phyloP scores from a whole-genome alignment of 2,797 vertebrate genomes.

The Karalla daura region DNA sequence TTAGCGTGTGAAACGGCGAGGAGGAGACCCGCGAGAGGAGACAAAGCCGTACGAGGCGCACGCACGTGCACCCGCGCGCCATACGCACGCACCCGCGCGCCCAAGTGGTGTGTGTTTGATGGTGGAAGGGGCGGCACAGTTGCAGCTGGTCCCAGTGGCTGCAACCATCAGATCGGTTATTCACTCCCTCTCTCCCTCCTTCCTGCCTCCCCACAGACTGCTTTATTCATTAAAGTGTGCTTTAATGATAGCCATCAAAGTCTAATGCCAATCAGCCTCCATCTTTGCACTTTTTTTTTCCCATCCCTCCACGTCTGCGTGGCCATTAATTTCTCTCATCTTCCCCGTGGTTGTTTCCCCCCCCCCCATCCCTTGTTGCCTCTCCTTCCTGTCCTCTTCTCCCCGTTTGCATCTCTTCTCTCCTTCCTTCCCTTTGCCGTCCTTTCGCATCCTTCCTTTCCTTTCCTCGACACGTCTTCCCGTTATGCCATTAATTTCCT shows the following conservation, averaged over 20 bases:
- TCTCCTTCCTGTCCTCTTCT: not conserved
- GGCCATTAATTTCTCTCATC: not conserved
- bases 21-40: slow-evolving; percentile 57
- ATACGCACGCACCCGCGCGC: slow-evolving; percentile 33
- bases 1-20: slow-evolving; percentile 62
- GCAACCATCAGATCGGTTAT: slow-evolving; percentile 60
- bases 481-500: too few relatives aligned
- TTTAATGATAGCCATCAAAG: slow-evolving; percentile 63
- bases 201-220: slow-evolving; percentile 44
- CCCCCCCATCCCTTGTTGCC: not conserved
- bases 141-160: slow-evolving; percentile 64
- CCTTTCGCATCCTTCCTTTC: too few relatives aligned
- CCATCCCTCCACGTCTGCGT: slow-evolving; percentile 6
- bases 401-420: too few relatives aligned
- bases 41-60: slow-evolving; percentile 53
- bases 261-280: slow-evolving; percentile 42
- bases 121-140: slow-evolving; percentile 35
- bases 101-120: slow-evolving; percentile 58
- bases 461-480: too few relatives aligned
- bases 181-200: slow-evolving; percentile 23
- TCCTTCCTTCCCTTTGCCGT: not conserved
- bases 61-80: slow-evolving; percentile 19
- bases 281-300: slow-evolving; percentile 41
- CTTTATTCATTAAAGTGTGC: slow-evolving; percentile 66
- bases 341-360: not conserved